Conservation (phyloP, 2,888 invertebrate species). For the Noctua janthina region DNA sequence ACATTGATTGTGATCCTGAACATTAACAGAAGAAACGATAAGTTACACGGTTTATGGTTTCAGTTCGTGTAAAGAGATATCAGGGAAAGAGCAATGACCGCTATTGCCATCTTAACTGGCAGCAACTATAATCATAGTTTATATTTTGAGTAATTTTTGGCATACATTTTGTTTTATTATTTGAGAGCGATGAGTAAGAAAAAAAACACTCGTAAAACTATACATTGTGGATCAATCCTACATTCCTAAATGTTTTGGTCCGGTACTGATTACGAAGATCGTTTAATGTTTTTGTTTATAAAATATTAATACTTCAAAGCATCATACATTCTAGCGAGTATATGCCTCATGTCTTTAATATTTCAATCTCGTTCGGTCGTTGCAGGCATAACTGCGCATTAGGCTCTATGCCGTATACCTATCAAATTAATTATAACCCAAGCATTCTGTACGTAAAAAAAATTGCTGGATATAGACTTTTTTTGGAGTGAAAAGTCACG, state of each 20-base stretch:
- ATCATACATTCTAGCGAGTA: not conserved
- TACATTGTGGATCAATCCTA: not conserved
- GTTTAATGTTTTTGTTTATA: not conserved
- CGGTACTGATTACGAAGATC: not conserved
- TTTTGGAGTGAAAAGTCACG: too few species aligned
- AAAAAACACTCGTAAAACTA: not conserved
- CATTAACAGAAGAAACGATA: too few species aligned
- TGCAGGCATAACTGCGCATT: slow-evolving; percentile 18
- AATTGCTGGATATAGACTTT: too few species aligned
- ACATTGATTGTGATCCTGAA: too few species aligned
- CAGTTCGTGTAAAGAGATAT: too few species aligned
- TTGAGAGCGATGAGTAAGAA: not conserved
- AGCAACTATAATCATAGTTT: not conserved
- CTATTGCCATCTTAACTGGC: too few species aligned
- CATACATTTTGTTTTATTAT: not conserved
- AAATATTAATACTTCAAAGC: not conserved
- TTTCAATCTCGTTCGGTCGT: slow-evolving; percentile 17
- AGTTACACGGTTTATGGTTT: too few species aligned
- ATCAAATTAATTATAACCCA: slow-evolving; percentile 18
- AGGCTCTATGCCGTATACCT: not conserved
- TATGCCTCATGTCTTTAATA: slow-evolving; percentile 33
- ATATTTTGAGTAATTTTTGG: not conserved
- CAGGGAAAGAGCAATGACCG: too few species aligned
- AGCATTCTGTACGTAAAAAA: too few species aligned
- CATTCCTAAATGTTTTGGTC: not conserved